phyloP scores from a whole-genome alignment of 2,888 invertebrate genomes.

The Caenorhabditis japonica region DNA sequence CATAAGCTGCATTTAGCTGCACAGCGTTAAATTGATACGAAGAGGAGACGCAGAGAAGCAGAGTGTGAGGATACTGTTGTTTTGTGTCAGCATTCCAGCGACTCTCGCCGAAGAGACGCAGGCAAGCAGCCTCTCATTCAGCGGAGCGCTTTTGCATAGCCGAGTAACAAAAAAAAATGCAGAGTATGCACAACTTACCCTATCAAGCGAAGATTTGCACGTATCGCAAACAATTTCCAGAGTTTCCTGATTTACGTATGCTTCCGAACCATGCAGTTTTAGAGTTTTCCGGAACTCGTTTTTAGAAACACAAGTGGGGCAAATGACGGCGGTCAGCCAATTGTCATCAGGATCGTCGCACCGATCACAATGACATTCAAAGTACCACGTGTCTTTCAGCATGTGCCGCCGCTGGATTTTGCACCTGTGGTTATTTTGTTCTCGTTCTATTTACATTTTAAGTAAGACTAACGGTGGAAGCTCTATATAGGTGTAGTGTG shows the following conservation, averaged over 20 bases:
- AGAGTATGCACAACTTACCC: too few species aligned
- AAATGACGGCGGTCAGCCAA: slow-evolving; percentile 70
- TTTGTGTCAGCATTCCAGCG: too few species aligned
- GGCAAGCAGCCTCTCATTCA: too few species aligned
- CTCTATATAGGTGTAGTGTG: slow-evolving; percentile 77
- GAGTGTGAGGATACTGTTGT: too few species aligned
- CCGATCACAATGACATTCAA: slow-evolving; percentile 75
- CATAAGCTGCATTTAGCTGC: too few species aligned
- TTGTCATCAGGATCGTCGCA: slow-evolving; percentile 74
- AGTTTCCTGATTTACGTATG: slow-evolving; percentile 39
- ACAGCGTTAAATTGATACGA: too few species aligned
- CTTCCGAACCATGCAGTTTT: slow-evolving; percentile 48
- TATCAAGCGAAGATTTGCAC: slow-evolving; percentile 30
- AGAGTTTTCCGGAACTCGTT: slow-evolving; percentile 37
- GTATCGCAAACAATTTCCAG: slow-evolving; percentile 47
- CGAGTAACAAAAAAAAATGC: not conserved
- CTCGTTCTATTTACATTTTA: not conserved
- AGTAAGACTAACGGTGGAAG: slow-evolving; percentile 61
- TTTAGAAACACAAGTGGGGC: slow-evolving; percentile 67
- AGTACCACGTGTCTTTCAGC: slow-evolving; percentile 76
- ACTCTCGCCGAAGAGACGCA: too few species aligned
- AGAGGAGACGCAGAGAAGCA: too few species aligned
- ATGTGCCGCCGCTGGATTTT: slow-evolving; percentile 68
- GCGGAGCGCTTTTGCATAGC: not conserved
- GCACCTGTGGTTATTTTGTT: slow-evolving; percentile 40